Evolutionary conservation across 1,140 invertebrate species (phyloP).

Genomic region (Diorhabda elongata): DNA sequence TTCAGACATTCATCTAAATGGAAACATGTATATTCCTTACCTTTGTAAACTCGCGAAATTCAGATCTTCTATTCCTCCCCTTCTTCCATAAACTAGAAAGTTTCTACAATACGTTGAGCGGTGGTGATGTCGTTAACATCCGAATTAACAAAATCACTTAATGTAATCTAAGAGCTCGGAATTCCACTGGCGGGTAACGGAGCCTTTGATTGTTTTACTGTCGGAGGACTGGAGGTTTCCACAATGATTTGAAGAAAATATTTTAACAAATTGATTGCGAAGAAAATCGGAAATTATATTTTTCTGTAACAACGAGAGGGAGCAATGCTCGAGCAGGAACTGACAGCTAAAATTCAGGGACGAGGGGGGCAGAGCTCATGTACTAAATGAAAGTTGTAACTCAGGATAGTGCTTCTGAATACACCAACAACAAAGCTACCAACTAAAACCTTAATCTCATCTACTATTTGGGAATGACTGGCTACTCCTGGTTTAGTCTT

Average conservation of each 20-base stretch:
- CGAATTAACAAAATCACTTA: constrained; percentile 58
- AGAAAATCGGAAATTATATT: too few relatives aligned
- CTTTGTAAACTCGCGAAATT: constrained; percentile 46
- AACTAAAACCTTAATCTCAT: too few relatives aligned
- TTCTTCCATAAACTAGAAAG: constrained; percentile 89
- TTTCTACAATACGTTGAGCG: constrained; percentile 81
- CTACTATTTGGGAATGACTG: too few relatives aligned
- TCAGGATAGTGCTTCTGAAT: too few relatives aligned
- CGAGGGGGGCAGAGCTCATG: too few relatives aligned
- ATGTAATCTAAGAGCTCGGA: constrained; percentile 71
- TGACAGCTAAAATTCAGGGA: too few relatives aligned
- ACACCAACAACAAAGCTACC: too few relatives aligned
- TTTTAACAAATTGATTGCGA: too few relatives aligned
- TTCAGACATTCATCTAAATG: neutral
- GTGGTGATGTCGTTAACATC: constrained; percentile 39
- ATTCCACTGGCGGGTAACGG: constrained; percentile 81
- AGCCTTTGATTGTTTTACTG: constrained; percentile 59
- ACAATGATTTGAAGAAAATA: constrained; percentile 50
- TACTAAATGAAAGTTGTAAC: too few relatives aligned
- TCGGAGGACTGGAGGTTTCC: constrained; percentile 57
- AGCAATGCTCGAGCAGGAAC: too few relatives aligned
- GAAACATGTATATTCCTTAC: constrained; percentile 19
- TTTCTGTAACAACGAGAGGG: too few relatives aligned
- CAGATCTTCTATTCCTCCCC: constrained; percentile 83
- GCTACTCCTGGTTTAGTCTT: too few relatives aligned